Percentiles rank a stretch among this genome's conserved stretches.
Evolutionary conservation across 2,888 invertebrate species (phyloP).

Genomic region (Aspidapion aeneum): DNA sequence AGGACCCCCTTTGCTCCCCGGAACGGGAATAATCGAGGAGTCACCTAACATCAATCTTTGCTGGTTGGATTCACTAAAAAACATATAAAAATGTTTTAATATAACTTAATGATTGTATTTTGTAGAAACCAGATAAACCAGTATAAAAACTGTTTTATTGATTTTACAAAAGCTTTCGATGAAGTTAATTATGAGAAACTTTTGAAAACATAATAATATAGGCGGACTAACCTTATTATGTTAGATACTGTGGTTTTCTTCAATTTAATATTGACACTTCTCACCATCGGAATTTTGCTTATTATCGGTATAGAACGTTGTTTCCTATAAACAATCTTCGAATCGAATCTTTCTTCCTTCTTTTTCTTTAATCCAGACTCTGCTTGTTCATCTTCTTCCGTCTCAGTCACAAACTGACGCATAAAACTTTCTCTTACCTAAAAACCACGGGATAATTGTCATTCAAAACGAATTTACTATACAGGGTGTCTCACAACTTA

Average conservation of each 20-base stretch:
- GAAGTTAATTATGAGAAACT: no score
- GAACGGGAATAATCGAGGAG: constrained; percentile 88
- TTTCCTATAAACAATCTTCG: constrained; percentile 75
- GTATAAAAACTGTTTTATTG: no score
- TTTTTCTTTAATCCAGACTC: constrained; percentile 50
- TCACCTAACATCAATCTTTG: constrained; percentile 90
- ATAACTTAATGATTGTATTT: no score
- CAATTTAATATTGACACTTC: constrained; percentile 75
- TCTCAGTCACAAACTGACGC: constrained; percentile 92
- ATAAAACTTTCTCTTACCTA: constrained; percentile 97
- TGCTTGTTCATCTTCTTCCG: constrained; percentile 75
- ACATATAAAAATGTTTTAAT: constrained; percentile 16
- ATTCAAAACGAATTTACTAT: neutral
- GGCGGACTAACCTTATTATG: constrained; percentile 83
- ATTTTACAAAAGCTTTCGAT: no score
- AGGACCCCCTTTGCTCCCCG: constrained; percentile 71
- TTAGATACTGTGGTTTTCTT: constrained; percentile 79
- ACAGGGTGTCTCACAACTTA: no score
- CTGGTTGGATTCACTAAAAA: constrained; percentile 84
- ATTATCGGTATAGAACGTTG: constrained; percentile 80
- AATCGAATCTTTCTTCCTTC: constrained; percentile 63
- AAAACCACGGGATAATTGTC: constrained; percentile 17
- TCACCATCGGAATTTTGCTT: constrained; percentile 76
- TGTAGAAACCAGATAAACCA: no score
- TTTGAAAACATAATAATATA: no score